These are phyloP conservation scores for human DNA, from an alignment of 2,113 vertebrate species.

Conservation along the genomic window DNA sequence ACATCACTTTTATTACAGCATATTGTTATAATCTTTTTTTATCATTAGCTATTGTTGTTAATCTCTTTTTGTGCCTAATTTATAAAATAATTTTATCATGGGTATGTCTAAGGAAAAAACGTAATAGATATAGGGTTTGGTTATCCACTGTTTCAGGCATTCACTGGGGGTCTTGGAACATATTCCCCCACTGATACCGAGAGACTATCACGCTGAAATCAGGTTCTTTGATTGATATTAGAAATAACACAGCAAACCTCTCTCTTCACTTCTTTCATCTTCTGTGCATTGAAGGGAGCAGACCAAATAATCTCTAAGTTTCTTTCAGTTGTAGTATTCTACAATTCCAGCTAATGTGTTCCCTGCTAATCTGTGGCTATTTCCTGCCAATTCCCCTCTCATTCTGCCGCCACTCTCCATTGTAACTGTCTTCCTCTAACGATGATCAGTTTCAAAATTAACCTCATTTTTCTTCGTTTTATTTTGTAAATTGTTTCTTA, in stretches of 20 bases:
- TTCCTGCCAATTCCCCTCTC: not conserved
- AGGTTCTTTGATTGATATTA: not conserved
- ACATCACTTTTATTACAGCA: not conserved
- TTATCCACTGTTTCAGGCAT: not conserved
- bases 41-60: not conserved
- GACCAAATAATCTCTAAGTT: not conserved
- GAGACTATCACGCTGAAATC: not conserved
- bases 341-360: not conserved
- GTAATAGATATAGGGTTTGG: not conserved
- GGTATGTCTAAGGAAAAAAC: not conserved
- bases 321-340: not conserved
- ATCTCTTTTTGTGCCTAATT: not conserved
- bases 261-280: not conserved
- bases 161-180: not conserved
- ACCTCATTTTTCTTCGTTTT: constrained; percentile 6
- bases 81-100: not conserved
- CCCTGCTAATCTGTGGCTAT: not conserved
- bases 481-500: not conserved
- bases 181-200: not conserved
- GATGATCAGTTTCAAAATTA: constrained; percentile 7
- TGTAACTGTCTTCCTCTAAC: not conserved
- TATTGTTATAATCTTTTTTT: not conserved
- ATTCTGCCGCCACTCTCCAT: too few relatives aligned
- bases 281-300: not conserved
- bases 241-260: not conserved